Evolutionary conservation across 2,888 invertebrate species (phyloP).

Genomic region (Altica lythri): DNA sequence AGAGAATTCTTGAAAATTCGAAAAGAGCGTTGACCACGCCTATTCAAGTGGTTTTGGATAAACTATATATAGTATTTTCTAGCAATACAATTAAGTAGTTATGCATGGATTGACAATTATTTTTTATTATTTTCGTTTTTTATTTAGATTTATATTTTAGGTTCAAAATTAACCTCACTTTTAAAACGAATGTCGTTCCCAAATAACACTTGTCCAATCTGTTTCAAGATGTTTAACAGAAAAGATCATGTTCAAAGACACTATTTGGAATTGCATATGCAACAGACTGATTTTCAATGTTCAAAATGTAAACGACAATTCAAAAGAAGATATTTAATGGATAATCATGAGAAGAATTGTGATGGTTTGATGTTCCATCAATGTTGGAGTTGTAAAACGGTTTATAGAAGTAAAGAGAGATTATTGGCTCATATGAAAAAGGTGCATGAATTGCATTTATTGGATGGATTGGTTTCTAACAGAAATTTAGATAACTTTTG

Average conservation of each 20-base stretch:
- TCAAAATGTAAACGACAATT: constrained; percentile 42
- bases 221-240: constrained; percentile 46
- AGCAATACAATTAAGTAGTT: no score
- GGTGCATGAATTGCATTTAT: constrained; percentile 27
- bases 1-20: no score
- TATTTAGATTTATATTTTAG: no score
- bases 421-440: constrained; percentile 38
- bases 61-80: no score
- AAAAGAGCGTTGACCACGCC: no score
- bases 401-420: constrained; percentile 37
- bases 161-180: constrained; percentile 13
- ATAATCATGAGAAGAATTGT: constrained; percentile 45
- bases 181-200: constrained; percentile 37
- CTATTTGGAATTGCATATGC: constrained; percentile 41
- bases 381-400: constrained; percentile 35
- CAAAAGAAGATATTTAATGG: constrained; percentile 47
- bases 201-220: constrained; percentile 45
- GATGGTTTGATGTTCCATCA: constrained; percentile 24
- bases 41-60: no score
- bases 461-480: no score
- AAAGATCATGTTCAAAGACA: constrained; percentile 47
- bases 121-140: no score
- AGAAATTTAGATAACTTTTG: no score
- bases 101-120: no score
- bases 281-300: constrained; percentile 39